Percentiles rank a stretch among this genome's conserved stretches.
These are phyloP conservation scores for Coecobrya sp. DNA, from an alignment of 2,888 invertebrate genomes.

Conservation along the genomic window DNA sequence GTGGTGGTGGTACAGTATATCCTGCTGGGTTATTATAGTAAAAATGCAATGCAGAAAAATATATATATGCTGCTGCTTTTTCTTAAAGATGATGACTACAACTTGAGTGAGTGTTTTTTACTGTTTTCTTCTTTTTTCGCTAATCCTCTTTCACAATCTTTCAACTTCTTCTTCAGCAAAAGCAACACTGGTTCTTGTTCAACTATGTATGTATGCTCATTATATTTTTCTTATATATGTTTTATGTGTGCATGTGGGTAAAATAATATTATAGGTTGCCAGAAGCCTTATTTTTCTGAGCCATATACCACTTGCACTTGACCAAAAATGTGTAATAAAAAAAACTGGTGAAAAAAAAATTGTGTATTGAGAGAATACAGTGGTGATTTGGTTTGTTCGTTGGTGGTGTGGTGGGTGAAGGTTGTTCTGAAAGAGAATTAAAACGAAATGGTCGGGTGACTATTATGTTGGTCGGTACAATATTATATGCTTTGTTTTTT, in stretches of 20 bases:
- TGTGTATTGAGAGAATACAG: neutral
- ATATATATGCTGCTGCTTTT: neutral
- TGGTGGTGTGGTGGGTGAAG: slow-evolving; percentile 45
- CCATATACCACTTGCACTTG: slow-evolving; percentile 8
- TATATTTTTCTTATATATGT: neutral
- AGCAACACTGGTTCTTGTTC: slow-evolving; percentile 28
- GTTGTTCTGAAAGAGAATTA: slow-evolving; percentile 22
- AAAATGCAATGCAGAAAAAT: neutral
- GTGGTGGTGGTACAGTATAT: too few species aligned
- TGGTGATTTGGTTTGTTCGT: slow-evolving; percentile 24
- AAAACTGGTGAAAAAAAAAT: neutral
- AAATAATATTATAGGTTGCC: neutral
- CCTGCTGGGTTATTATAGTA: too few species aligned
- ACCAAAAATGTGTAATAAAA: neutral
- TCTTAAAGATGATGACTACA: neutral
- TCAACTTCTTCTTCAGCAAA: neutral
- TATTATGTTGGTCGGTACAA: neutral
- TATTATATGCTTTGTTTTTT: too few species aligned
- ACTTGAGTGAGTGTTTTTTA: slow-evolving; percentile 27
- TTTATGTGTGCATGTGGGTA: neutral
- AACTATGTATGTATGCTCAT: neutral
- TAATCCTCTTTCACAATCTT: slow-evolving; percentile 51
- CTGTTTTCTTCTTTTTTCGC: neutral
- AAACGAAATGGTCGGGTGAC: neutral
- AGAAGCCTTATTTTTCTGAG: neutral